Evolutionary conservation across 2,113 vertebrate species (phyloP).

Genomic region (Euleptes europaea): DNA sequence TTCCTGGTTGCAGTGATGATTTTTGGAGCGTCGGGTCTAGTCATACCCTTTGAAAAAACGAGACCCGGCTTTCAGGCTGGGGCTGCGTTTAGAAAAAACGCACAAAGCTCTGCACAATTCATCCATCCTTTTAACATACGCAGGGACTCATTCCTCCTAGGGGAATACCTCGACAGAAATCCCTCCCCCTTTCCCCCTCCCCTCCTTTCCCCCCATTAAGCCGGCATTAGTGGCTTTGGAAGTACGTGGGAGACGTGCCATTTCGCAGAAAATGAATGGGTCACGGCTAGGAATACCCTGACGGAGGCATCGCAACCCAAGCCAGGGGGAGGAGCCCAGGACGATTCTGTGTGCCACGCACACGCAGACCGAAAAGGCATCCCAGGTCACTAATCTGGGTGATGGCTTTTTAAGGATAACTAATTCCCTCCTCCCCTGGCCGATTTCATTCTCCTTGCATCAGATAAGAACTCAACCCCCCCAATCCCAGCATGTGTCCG

Average conservation of each 20-base stretch:
- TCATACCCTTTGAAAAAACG: too few species aligned
- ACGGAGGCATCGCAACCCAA: not conserved
- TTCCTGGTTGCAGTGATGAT: not conserved
- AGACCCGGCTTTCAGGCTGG: too few species aligned
- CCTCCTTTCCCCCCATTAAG: not conserved
- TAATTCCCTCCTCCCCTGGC: not conserved
- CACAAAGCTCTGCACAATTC: too few species aligned
- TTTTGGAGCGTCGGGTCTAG: not conserved
- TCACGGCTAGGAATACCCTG: not conserved
- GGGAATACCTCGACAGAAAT: too few species aligned
- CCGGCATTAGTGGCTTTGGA: not conserved
- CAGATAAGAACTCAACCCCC: not conserved
- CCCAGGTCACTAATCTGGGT: not conserved
- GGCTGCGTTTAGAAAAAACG: too few species aligned
- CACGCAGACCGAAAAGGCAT: not conserved
- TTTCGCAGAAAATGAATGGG: constrained; percentile 13
- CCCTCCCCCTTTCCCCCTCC: too few species aligned
- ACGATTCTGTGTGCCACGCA: not conserved
- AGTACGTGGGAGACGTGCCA: constrained; percentile 21
- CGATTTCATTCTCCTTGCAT: constrained; percentile 7
- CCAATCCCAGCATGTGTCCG: too few species aligned
- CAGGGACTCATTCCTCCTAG: too few species aligned
- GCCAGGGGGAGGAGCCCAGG: not conserved
- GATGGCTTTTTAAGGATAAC: not conserved
- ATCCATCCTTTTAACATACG: too few species aligned